Evolutionary conservation across 2,113 vertebrate genomes (phyloP).

Genomic region (Tupaia chinensis): DNA sequence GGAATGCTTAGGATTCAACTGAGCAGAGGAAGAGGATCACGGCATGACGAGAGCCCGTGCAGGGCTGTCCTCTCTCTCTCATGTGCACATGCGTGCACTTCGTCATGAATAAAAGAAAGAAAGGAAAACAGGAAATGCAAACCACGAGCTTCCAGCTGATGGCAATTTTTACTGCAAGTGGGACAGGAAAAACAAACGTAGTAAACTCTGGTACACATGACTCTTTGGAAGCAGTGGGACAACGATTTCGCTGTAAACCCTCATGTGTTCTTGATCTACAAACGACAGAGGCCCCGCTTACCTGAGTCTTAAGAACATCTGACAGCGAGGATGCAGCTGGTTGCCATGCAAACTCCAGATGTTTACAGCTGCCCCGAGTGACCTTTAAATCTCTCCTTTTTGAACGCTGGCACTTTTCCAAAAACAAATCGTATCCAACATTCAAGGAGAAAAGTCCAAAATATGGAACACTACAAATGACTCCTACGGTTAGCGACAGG

Average conservation of each 20-base stretch:
- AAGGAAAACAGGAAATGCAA: neutral
- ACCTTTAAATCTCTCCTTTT: neutral
- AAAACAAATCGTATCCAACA: neutral
- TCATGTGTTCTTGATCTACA: rapidly evolving
- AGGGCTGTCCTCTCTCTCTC: too few relatives aligned
- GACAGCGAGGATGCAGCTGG: too few relatives aligned
- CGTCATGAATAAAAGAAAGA: too few relatives aligned
- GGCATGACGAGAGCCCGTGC: too few relatives aligned
- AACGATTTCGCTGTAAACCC: neutral
- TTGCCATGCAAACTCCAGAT: too few relatives aligned
- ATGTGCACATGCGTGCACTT: too few relatives aligned
- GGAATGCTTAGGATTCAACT: too few relatives aligned
- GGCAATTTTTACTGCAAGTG: neutral
- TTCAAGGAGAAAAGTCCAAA: neutral
- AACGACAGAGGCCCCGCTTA: rapidly evolving
- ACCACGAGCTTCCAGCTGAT: too few relatives aligned
- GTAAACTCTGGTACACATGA: too few relatives aligned
- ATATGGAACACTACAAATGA: neutral
- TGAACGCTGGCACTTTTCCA: neutral
- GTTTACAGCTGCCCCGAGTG: rapidly evolving
- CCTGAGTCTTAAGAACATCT: neutral
- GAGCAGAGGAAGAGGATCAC: too few relatives aligned
- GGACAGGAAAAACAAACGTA: neutral
- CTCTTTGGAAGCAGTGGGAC: neutral
- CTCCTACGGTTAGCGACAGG: neutral